Evolutionary conservation across 1,140 invertebrate genomes (phyloP).

Genomic region (Sycobia sp.): DNA sequence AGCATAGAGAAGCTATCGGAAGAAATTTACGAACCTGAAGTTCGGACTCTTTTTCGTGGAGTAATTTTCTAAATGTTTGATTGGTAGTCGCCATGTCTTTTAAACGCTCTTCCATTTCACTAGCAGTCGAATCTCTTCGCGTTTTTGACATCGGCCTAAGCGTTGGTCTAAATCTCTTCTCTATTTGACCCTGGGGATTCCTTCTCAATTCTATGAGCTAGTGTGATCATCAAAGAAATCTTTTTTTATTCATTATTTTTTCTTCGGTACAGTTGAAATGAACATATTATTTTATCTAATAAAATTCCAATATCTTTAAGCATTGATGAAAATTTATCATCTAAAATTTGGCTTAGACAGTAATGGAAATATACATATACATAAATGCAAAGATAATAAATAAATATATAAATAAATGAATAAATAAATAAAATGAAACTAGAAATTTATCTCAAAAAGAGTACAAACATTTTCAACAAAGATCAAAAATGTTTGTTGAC

Average conservation of each 20-base stretch:
- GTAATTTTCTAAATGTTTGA: constrained; percentile 76
- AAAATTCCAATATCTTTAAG: too few species aligned
- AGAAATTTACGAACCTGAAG: constrained; percentile 66
- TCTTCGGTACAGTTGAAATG: too few species aligned
- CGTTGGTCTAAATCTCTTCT: constrained; percentile 79
- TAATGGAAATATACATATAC: too few species aligned
- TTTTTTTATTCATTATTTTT: constrained; percentile 21
- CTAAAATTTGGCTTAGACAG: too few species aligned
- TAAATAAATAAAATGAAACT: too few species aligned
- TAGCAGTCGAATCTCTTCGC: constrained; percentile 71
- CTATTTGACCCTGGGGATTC: constrained; percentile 83
- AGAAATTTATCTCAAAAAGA: too few species aligned
- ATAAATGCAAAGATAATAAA: too few species aligned
- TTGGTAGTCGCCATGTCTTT: constrained; percentile 79
- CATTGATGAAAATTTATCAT: too few species aligned
- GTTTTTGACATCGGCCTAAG: constrained; percentile 77
- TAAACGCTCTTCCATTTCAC: constrained; percentile 78
- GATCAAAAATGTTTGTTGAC: too few species aligned
- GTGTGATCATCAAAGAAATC: constrained; percentile 36
- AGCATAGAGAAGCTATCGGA: neutral
- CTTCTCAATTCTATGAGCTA: constrained; percentile 86
- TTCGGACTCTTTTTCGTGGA: constrained; percentile 80
- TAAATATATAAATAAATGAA: too few species aligned
- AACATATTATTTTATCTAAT: too few species aligned
- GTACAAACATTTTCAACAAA: too few species aligned